Evolutionary conservation across 2,797 vertebrate genomes (phyloP).

Genomic region (Knipowitschia caucasica): DNA sequence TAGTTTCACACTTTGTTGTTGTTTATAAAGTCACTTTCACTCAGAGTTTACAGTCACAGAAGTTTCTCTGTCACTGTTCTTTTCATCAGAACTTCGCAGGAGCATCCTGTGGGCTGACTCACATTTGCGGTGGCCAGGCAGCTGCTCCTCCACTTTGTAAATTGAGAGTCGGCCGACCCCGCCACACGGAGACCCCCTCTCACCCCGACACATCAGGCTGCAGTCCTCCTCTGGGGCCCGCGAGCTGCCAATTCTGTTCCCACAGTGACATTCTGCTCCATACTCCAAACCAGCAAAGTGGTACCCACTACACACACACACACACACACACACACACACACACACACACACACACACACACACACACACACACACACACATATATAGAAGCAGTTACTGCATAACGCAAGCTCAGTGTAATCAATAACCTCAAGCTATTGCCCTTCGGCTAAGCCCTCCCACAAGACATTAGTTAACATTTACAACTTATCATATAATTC

Average conservation of each 20-base stretch:
- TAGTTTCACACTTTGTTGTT: neutral
- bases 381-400: conserved; percentile 16
- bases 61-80: neutral
- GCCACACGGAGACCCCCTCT: conserved; percentile 85
- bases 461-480: conserved; percentile 44
- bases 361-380: too few relatives aligned
- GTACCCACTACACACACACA: conserved; percentile 81
- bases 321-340: too few relatives aligned
- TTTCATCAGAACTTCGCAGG: neutral
- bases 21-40: neutral
- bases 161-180: conserved; percentile 87
- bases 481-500: conserved; percentile 39
- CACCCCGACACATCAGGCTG: conserved; percentile 86
- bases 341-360: too few relatives aligned
- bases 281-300: conserved; percentile 89
- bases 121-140: conserved; percentile 77
- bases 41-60: neutral
- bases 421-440: conserved; percentile 36
- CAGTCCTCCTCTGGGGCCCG: conserved; percentile 82
- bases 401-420: neutral
- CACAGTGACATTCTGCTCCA: conserved; percentile 94
- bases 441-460: conserved; percentile 31
- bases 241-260: conserved; percentile 79
- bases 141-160: conserved; percentile 85
- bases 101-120: conserved; percentile 62